These are phyloP conservation scores for Trichonephila inaurata DNA, from an alignment of 1,140 invertebrate genomes.

Conservation along the genomic window DNA sequence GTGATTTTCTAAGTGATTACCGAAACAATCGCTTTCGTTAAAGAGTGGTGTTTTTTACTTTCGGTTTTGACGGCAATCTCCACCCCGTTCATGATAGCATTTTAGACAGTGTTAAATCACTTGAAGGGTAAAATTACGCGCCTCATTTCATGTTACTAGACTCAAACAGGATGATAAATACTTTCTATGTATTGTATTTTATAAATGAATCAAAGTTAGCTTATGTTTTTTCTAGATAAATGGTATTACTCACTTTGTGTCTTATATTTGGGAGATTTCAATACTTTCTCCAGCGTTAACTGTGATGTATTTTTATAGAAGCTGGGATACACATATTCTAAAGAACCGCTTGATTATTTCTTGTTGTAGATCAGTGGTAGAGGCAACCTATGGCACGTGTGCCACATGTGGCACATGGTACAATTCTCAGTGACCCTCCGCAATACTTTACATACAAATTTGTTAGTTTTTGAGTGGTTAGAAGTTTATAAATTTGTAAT, in stretches of 20 bases:
- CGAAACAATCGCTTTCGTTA: slow-evolving; percentile 27
- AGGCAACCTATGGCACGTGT: no score
- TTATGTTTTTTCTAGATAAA: background rate
- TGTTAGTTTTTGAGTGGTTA: no score
- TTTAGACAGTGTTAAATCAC: slow-evolving; percentile 17
- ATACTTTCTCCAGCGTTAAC: no score
- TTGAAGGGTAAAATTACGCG: background rate
- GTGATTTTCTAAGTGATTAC: slow-evolving; percentile 19
- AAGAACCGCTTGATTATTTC: no score
- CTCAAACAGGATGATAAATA: background rate
- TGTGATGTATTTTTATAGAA: no score
- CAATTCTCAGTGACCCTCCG: no score
- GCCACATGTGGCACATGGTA: no score
- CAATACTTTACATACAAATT: no score
- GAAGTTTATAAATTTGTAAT: no score
- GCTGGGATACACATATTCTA: no score
- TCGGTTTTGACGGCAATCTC: background rate
- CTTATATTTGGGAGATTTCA: background rate
- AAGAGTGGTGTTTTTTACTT: slow-evolving; percentile 10
- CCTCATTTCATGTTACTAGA: background rate
- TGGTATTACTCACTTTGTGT: background rate
- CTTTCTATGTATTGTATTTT: background rate
- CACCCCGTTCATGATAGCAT: slow-evolving; percentile 16
- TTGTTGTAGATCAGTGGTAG: no score
- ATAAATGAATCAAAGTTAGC: background rate